phyloP scores from a whole-genome alignment of 2,888 invertebrate genomes.

The Brassicogethes aeneus region DNA sequence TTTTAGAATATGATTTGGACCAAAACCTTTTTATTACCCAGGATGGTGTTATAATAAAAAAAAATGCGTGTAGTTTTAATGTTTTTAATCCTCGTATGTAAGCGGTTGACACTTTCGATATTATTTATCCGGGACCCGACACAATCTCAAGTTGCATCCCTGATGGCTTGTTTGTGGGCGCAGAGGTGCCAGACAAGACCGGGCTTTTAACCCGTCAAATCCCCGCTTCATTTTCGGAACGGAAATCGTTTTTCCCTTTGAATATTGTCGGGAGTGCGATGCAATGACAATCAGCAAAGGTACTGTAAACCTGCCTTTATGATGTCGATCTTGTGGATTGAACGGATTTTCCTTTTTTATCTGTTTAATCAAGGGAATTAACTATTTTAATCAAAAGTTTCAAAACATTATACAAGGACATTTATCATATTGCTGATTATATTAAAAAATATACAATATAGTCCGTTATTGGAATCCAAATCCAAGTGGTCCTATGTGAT shows the following conservation, averaged over 20 bases:
- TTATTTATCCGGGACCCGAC: conserved; percentile 20
- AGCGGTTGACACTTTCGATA: conserved; percentile 7
- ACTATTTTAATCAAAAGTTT: neutral
- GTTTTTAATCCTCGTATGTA: too few species aligned
- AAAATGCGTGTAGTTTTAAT: too few species aligned
- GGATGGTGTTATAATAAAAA: too few species aligned
- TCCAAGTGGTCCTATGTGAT: too few species aligned
- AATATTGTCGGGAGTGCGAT: neutral
- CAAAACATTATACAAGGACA: too few species aligned
- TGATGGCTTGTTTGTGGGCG: conserved; percentile 11
- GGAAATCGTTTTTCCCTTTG: neutral
- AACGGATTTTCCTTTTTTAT: neutral
- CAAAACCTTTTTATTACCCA: too few species aligned
- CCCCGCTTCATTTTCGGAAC: neutral
- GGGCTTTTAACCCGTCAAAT: neutral
- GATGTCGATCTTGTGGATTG: neutral
- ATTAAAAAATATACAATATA: too few species aligned
- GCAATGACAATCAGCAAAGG: neutral
- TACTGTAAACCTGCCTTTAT: neutral
- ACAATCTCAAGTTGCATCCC: conserved; percentile 19
- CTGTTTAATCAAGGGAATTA: neutral
- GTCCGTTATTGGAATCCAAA: too few species aligned
- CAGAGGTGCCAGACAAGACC: too few species aligned
- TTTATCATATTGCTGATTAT: too few species aligned
- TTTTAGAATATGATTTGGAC: too few species aligned